Evolutionary conservation across 1,140 invertebrate genomes (phyloP), one percentile per base, ranked within the genome.

Genomic region (Macrocentrus cingulum): DNA sequence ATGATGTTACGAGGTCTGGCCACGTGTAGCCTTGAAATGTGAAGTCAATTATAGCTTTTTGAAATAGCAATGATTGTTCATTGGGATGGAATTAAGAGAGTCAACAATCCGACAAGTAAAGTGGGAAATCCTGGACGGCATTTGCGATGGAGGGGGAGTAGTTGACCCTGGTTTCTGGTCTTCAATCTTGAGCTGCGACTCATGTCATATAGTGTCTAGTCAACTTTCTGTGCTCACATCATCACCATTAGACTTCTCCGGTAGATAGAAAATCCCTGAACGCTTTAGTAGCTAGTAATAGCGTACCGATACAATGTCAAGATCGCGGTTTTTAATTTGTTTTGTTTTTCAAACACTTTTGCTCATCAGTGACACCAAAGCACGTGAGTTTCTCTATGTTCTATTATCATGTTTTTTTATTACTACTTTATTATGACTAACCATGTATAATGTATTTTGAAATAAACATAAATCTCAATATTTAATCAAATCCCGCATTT

Each of bases 91-190:
- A 29, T 29, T 4, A 29, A 29, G 9, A 29, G 9, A 9, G 9
- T 5, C 25, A 29, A 29, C 4, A 29, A 29, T 29, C 25, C n/a
- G 25, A 5, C 4, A 29, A 29, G 25, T 29, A 9, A 16, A 16
- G 18, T 13, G 46, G 46, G 25, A 16, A 49, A 34, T 49, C 46
- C 46, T 49, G 3, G 25, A 16, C 6, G 25, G 16, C n/a, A 49
- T 11, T 34, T 34, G 5, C 2, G 15, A 34, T 49, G 63, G 61
- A 65, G 65, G 51, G 64, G 64, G 15, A 70, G 60, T 36, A 59
- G 68, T 64, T 63, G 66, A 59, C 68, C 68, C 46, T 70, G 67
- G 39, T 42, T 61, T 22, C 52, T 55, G 63, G 56, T 34, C 44
- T 48, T 48, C 18, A 13, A 42, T 62, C 37, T 59, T 42, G 25